A percentile compares a stretch with the other conserved stretches of the same genome.
phyloP scores from a whole-genome alignment of 2,113 vertebrate species.

The Labeo rohita region DNA sequence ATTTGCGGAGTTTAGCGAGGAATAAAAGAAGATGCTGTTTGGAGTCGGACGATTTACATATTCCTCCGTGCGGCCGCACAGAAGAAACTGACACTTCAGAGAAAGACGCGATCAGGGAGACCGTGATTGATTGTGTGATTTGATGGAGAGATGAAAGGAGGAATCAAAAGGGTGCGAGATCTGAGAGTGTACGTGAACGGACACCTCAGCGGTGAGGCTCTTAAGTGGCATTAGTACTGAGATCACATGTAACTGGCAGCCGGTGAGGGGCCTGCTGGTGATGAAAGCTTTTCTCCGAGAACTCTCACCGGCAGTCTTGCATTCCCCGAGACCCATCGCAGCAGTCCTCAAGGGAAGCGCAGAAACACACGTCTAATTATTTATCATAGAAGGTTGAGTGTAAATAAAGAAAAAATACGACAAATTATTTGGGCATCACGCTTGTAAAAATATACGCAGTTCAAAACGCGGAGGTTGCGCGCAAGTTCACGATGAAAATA shows the following conservation, averaged over 20 bases:
- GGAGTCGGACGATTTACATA: conserved; percentile 46
- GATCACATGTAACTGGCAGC: conserved; percentile 39
- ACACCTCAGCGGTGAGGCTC: conserved; percentile 33
- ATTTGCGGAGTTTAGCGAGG: conserved; percentile 62
- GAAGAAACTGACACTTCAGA: conserved; percentile 59
- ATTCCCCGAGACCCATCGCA: conserved; percentile 28
- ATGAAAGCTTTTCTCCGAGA: conserved; percentile 28
- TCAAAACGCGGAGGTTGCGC: not conserved
- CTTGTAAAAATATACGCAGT: conserved; percentile 6
- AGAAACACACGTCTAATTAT: conserved; percentile 32
- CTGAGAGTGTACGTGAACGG: conserved; percentile 20
- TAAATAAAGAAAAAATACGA: conserved; percentile 23
- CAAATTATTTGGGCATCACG: conserved; percentile 3
- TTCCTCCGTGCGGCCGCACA: conserved; percentile 42
- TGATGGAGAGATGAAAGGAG: conserved; percentile 35
- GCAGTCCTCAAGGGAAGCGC: conserved; percentile 26
- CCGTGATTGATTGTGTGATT: conserved; percentile 42
- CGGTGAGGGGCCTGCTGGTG: conserved; percentile 37
- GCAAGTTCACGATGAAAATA: not conserved
- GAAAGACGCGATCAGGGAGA: conserved; percentile 42
- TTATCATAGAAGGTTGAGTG: conserved; percentile 32
- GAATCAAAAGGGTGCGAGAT: conserved; percentile 42
- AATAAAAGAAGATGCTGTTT: conserved; percentile 44
- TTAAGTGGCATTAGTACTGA: conserved; percentile 37
- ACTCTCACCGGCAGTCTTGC: conserved; percentile 22